Conservation (phyloP, 2,113 vertebrate genomes). For the Leucoraja erinaceus region DNA sequence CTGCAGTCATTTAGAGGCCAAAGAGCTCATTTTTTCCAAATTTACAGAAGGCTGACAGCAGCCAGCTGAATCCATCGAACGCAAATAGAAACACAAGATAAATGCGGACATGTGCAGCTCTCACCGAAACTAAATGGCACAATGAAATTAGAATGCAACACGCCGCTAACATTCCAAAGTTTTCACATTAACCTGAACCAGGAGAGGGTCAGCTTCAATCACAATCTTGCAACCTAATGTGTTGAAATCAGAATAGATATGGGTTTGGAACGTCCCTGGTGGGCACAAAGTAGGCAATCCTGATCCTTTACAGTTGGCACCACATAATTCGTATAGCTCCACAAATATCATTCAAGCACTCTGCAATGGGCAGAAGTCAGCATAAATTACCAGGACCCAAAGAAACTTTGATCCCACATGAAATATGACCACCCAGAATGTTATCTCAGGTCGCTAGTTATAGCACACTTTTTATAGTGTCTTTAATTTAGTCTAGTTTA, state of each 20-base stretch:
- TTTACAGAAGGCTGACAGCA: conserved; percentile 42
- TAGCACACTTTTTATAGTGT: too few species aligned
- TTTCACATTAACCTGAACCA: conserved; percentile 4
- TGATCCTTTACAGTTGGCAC: too few species aligned
- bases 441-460: too few species aligned
- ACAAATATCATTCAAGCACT: not conserved
- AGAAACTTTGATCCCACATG: not conserved
- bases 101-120: not conserved
- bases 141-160: conserved; percentile 27
- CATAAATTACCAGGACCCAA: not conserved
- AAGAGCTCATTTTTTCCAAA: conserved; percentile 40
- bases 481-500: too few species aligned
- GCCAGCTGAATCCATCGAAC: conserved; percentile 38
- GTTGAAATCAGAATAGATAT: not conserved
- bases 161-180: not conserved
- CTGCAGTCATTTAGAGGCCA: conserved; percentile 18
- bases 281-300: not conserved
- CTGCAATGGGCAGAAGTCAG: not conserved
- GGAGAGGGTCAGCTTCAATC: not conserved
- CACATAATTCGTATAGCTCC: not conserved
- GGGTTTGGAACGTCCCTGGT: not conserved
- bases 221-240: not conserved
- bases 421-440: too few species aligned
- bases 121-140: conserved; percentile 8
- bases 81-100: conserved; percentile 38